Evolutionary conservation across 2,888 invertebrate genomes (phyloP).

Genomic region (Conchocele bisecta): DNA sequence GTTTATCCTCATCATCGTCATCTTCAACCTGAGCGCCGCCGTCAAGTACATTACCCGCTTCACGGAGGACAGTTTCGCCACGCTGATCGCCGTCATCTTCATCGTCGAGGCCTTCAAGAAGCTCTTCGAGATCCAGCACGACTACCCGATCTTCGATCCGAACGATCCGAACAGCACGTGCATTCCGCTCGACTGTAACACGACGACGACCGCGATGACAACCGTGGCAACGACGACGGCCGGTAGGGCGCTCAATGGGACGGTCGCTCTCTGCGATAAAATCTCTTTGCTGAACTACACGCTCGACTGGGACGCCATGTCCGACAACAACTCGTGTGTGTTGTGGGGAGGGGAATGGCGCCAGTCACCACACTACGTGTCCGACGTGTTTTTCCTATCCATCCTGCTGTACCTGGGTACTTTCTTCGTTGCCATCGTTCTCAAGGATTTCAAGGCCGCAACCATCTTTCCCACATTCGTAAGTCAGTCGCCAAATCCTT

Average conservation of each 20-base stretch:
- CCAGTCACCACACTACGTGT: constrained; percentile 83
- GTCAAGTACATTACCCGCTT: constrained; percentile 99
- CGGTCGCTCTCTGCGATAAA: constrained; percentile 17
- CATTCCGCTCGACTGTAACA: constrained; percentile 40
- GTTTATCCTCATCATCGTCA: constrained; percentile 93
- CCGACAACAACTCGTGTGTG: constrained; percentile 27
- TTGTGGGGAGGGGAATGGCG: constrained; percentile 46
- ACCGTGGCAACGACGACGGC: constrained; percentile 9
- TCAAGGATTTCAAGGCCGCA: too few relatives aligned
- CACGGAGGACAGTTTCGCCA: constrained; percentile 98
- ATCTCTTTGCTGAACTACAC: constrained; percentile 17
- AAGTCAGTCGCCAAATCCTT: too few relatives aligned
- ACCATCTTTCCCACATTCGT: too few relatives aligned
- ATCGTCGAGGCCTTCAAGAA: constrained; percentile 98
- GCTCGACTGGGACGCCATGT: constrained; percentile 18
- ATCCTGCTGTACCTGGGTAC: constrained; percentile 95
- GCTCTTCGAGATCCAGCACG: constrained; percentile 86
- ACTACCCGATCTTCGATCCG: constrained; percentile 59
- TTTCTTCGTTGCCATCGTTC: constrained; percentile 92
- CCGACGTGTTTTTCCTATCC: constrained; percentile 95
- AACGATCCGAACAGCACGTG: constrained; percentile 55
- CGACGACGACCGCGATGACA: constrained; percentile 18
- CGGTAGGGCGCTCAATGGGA: neutral
- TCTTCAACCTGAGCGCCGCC: constrained; percentile 96
- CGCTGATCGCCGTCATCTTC: constrained; percentile 97